Base-by-base conservation (phyloP, 1,140 invertebrate genomes). In the Pseudomyrmex gracilis region DNA sequence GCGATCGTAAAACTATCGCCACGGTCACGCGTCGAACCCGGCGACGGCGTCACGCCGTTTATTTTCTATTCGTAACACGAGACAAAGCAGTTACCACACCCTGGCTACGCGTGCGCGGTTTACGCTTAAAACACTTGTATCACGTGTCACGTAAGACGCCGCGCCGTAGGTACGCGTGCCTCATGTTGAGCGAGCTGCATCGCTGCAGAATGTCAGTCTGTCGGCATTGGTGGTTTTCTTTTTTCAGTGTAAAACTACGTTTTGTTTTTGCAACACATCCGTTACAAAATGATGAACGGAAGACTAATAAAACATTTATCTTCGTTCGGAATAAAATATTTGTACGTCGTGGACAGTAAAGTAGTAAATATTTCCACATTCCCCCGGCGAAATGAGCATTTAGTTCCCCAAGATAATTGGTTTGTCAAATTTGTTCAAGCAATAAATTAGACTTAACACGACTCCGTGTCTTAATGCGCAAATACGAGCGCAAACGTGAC, bases 51-150 rank as follows among this genome's bases (percentile, higher is more conserved):
- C n/a, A 51, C 53, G 60, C 7, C 47, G 63, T 84, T 88, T 74
- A 61, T 73, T 89, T 80, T 89, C 82, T 61, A 89, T 89, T 89
- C 87, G 70, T 84, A 67, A 84, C 87, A 88, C 87, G 84, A 83
- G 84, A 88, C 80, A 89, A 86, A 88, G 78, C 68, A 86, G 84
- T 88, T 85, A 89, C 87, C 87, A 86, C 87, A 86, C 87, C 87
- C 87, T 76, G 70, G 60, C 45, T 76, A 34, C 34, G 84, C 87
- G 87, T 89, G 83, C 87, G 47, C 87, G 68, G 67, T 88, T 89
- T 88, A 73, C 73, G 73, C 68, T 88, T 76, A 76, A 80, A 85
- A 88, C 84, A 61, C 70, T 86, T 88, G 87, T 89, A 86, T 88
- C 80, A 63, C 87, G 84, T 84, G 87, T 89, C 87, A 86, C 87